Conservation (phyloP, 2,888 invertebrate genomes). For the Sarcophaga variegata region DNA sequence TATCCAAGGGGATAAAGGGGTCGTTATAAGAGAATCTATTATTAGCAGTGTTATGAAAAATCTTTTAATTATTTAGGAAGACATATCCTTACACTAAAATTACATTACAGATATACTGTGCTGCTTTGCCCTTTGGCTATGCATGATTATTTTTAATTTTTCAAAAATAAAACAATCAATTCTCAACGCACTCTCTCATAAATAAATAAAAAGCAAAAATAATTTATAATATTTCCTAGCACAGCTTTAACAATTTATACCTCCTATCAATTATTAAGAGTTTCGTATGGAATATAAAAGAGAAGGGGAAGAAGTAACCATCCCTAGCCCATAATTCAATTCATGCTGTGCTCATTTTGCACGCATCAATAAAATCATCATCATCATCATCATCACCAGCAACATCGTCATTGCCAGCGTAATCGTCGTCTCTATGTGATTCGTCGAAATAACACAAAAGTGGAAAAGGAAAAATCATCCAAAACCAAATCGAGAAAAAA, state of each 20-base stretch:
- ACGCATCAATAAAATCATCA: conserved; percentile 69
- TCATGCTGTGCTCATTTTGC: conserved; percentile 68
- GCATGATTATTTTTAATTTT: conserved; percentile 32
- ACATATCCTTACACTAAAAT: not conserved
- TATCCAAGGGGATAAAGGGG: not conserved
- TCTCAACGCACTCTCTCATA: not conserved
- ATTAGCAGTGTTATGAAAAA: not conserved
- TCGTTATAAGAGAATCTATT: not conserved
- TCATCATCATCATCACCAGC: conserved; percentile 48
- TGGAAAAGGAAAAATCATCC: not conserved
- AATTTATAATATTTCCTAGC: conserved; percentile 40
- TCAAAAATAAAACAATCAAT: conserved; percentile 39
- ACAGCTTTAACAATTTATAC: conserved; percentile 44
- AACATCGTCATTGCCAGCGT: conserved; percentile 7
- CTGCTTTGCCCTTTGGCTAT: conserved; percentile 5
- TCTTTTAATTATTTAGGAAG: not conserved
- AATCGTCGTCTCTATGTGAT: conserved; percentile 27
- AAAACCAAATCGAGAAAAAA: not conserved
- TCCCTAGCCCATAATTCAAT: conserved; percentile 36
- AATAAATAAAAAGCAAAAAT: conserved; percentile 18
- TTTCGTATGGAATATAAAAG: conserved; percentile 10
- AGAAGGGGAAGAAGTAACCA: not conserved
- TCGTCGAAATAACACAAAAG: conserved; percentile 14
- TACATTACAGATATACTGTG: not conserved
- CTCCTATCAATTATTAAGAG: conserved; percentile 55